Evolutionary conservation across 2,113 vertebrate species (phyloP).

Genomic region (Microcebus jonahi): DNA sequence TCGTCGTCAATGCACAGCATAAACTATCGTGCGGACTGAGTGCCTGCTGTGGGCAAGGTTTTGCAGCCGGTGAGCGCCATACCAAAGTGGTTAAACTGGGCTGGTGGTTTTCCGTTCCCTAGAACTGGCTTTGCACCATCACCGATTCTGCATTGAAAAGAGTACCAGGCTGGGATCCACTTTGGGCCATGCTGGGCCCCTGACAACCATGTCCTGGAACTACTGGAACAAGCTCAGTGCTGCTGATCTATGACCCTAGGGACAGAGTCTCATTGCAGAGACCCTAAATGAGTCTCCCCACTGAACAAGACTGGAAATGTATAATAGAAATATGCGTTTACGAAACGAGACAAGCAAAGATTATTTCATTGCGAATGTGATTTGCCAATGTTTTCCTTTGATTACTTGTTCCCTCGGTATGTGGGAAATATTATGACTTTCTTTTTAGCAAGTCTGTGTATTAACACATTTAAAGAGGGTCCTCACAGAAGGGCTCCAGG

Average conservation of each 20-base stretch:
- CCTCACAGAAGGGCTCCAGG: background rate
- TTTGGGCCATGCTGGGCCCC: rapidly evolving
- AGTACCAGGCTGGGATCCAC: background rate
- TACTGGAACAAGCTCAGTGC: too few relatives aligned
- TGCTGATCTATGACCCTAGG: background rate
- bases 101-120: background rate
- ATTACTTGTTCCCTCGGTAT: background rate
- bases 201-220: background rate
- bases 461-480: background rate
- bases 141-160: too few relatives aligned
- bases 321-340: background rate
- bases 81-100: too few relatives aligned
- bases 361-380: background rate
- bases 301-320: background rate
- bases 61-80: too few relatives aligned
- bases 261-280: background rate
- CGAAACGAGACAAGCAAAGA: background rate
- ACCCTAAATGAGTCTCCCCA: background rate
- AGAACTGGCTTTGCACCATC: background rate
- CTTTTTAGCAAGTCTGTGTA: background rate
- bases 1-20: too few relatives aligned
- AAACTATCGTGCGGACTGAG: too few relatives aligned
- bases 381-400: background rate
- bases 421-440: background rate
- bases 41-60: too few relatives aligned